Percentiles rank a stretch among this genome's conserved stretches.
Conservation (phyloP, 2,797 vertebrate species). For the Labroides dimidiatus region DNA sequence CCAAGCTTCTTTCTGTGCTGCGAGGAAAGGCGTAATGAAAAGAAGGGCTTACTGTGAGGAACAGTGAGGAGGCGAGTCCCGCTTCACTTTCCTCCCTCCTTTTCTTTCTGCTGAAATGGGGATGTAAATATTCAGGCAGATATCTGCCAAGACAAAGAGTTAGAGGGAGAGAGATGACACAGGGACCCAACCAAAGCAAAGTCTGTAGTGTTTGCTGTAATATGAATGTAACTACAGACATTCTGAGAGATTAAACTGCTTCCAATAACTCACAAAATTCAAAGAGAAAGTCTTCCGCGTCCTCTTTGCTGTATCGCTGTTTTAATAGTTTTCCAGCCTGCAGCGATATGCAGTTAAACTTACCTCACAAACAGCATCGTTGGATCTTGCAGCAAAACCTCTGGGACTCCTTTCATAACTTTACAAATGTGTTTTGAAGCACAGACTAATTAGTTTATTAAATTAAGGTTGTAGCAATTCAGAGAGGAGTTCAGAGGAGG, state of each 20-base stretch:
- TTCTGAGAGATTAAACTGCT: conserved; percentile 23
- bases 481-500: conserved; percentile 16
- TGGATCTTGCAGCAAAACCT: conserved; percentile 53
- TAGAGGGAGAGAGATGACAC: not conserved
- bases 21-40: conserved; percentile 36
- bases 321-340: conserved; percentile 44
- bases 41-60: conserved; percentile 49
- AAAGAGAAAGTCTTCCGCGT: conserved; percentile 1
- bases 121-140: conserved; percentile 16
- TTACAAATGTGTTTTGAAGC: conserved; percentile 69
- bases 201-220: not conserved
- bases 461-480: conserved; percentile 57
- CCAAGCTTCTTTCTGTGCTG: conserved; percentile 42
- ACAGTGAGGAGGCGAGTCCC: conserved; percentile 44
- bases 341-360: conserved; percentile 24
- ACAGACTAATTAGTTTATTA: conserved; percentile 69
- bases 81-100: conserved; percentile 23
- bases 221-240: conserved; percentile 4
- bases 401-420: conserved; percentile 53
- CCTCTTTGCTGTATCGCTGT: conserved; percentile 9
- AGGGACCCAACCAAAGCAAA: not conserved
- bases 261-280: conserved; percentile 9
- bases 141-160: conserved; percentile 11
- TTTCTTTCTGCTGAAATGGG: not conserved
- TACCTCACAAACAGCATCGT: conserved; percentile 45